These are phyloP conservation scores for Drosophila borborema DNA, from an alignment of 2,888 invertebrate species.

Conservation along the genomic window DNA sequence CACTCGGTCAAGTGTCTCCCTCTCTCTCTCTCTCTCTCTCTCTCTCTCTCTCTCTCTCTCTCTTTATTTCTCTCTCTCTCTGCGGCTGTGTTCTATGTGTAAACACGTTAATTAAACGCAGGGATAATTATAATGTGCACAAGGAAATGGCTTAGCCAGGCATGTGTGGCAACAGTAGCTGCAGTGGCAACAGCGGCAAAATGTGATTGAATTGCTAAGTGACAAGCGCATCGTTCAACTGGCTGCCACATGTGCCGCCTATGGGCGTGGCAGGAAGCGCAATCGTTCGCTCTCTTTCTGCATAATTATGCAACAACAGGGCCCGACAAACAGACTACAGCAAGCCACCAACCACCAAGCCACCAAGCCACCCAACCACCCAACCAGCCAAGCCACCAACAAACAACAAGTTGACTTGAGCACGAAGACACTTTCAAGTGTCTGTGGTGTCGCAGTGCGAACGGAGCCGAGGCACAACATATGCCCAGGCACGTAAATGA, in stretches of 20 bases:
- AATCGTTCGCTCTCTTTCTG: slow-evolving; percentile 9
- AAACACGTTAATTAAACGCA: slow-evolving; percentile 73
- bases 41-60: slow-evolving; percentile 13
- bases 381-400: slow-evolving; percentile 13
- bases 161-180: slow-evolving; percentile 7
- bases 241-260: not conserved
- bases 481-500: slow-evolving; percentile 62
- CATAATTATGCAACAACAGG: slow-evolving; percentile 65
- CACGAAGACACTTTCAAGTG: slow-evolving; percentile 44
- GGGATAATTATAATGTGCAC: slow-evolving; percentile 66
- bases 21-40: slow-evolving; percentile 9
- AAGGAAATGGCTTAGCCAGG: slow-evolving; percentile 43
- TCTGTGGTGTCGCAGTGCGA: slow-evolving; percentile 46
- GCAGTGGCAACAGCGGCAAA: slow-evolving; percentile 28
- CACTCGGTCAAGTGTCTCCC: slow-evolving; percentile 53
- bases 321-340: slow-evolving; percentile 2
- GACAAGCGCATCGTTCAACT: slow-evolving; percentile 31
- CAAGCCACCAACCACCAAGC: slow-evolving; percentile 1
- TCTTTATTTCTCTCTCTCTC: slow-evolving; percentile 15
- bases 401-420: slow-evolving; percentile 57
- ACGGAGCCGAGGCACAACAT: slow-evolving; percentile 45
- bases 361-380: not conserved
- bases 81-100: slow-evolving; percentile 32
- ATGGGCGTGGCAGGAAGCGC: slow-evolving; percentile 53
- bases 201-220: slow-evolving; percentile 67